Base-by-base conservation (phyloP, 2,888 invertebrate species). In the Spodoptera exigua region DNA sequence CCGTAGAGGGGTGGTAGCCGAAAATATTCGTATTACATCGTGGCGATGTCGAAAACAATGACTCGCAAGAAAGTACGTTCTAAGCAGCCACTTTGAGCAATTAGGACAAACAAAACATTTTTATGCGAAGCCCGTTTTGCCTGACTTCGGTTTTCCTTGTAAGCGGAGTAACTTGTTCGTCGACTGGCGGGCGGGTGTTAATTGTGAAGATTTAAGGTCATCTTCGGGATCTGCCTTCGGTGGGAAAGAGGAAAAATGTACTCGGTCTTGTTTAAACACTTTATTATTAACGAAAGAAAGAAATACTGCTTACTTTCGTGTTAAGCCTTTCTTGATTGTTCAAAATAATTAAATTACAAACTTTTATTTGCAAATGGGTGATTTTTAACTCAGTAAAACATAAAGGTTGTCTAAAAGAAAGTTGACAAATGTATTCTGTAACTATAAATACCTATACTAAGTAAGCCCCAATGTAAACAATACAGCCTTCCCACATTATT, bases 91-190 rank as follows among this genome's bases (percentile, higher is more conserved):
- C 93, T 94, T 89, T 82, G 79, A 89, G 88, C 93, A 91, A 93
- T 93, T 93, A 93, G 89, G 86, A 89, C 86, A 92, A 93, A 93
- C 93, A 92, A 93, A 93, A 91, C 92, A 92, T 90, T 92, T 92
- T 93, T 92, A 91, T 88, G 86, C 86, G 80, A 77, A 82, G 78
- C 78, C 48, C 80, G 81, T 84, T 78, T 64, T 63, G 62, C 71
- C 82, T 80, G 52, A 77, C 76, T 76, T 58, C 53, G 52, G 47
- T 68, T 73, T 76, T 70, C 64, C 71, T 72, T 59, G 48, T 71
- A 66, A 64, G 34, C 35, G 41, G 53, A 76, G 59, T 75, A 78
- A 75, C 76, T 76, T 76, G 78, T 78, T 65, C 45, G 39, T 43
- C 40, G 40, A 44, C 57, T 14, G 54, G 45, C 39, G 44, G 54